These are phyloP conservation scores for Xiphydria camelus DNA, from an alignment of 2,888 invertebrate species.

Conservation along the genomic window DNA sequence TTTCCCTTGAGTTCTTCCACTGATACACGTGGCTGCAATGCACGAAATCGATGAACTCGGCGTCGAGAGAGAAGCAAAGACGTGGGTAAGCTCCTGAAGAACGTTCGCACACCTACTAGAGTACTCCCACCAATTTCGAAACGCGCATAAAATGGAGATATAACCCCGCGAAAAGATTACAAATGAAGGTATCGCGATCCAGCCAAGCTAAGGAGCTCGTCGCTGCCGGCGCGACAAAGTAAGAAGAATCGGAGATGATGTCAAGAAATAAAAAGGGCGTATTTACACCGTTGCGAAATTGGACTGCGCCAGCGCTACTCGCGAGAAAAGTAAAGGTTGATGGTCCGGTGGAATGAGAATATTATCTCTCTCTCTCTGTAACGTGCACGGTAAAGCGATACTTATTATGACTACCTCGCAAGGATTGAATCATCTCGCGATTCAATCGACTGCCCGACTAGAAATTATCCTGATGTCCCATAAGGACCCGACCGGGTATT, in stretches of 20 bases:
- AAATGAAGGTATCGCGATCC: constrained; percentile 51
- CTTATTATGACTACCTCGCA: no score
- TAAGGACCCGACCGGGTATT: no score
- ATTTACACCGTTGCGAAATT: constrained; percentile 56
- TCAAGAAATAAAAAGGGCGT: constrained; percentile 54
- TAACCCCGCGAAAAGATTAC: constrained; percentile 53
- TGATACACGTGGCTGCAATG: no score
- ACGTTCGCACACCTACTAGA: constrained; percentile 3
- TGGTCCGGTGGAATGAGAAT: no score
- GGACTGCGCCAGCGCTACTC: constrained; percentile 48
- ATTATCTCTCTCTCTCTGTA: no score
- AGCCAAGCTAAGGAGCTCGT: constrained; percentile 34
- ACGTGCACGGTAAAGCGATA: no score
- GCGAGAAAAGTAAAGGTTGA: constrained; percentile 46
- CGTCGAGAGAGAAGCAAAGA: background rate
- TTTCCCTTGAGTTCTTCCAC: no score
- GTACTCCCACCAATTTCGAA: background rate
- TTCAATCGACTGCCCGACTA: no score
- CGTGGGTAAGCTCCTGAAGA: constrained; percentile 8
- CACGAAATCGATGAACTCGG: no score
- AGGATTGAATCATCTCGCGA: no score
- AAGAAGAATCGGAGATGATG: constrained; percentile 56
- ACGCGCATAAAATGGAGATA: constrained; percentile 38
- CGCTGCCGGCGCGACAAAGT: constrained; percentile 50
- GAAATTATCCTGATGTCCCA: no score